Evolutionary conservation across 1,140 invertebrate genomes (phyloP).

Genomic region (Phenacoccus solenopsis): DNA sequence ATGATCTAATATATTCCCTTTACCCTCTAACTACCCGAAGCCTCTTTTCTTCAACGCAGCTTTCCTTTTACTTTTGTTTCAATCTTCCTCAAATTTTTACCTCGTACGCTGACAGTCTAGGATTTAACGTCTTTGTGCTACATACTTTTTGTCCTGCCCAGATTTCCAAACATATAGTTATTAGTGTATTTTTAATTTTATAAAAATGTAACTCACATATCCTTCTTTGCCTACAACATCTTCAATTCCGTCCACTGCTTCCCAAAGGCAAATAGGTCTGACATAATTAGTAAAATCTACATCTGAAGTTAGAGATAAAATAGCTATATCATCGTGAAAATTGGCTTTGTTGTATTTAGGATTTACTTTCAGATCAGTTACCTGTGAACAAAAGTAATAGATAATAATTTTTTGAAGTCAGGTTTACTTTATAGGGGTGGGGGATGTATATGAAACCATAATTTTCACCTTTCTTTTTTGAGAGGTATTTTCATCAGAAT

Average conservation of each 20-base stretch:
- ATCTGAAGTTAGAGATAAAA: conserved; percentile 26
- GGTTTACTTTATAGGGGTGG: too few species aligned
- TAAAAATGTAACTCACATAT: conserved; percentile 27
- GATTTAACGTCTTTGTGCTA: too few species aligned
- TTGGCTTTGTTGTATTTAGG: conserved; percentile 68
- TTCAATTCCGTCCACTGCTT: conserved; percentile 20
- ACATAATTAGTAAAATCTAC: conserved; percentile 28
- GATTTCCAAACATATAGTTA: too few species aligned
- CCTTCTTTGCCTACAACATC: conserved; percentile 28
- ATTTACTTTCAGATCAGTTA: conserved; percentile 36
- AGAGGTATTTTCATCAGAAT: conserved; percentile 28
- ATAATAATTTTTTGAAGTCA: background rate
- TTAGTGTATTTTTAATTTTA: background rate
- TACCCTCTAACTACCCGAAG: too few species aligned
- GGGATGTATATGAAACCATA: background rate
- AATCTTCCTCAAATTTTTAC: too few species aligned
- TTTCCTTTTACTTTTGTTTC: too few species aligned
- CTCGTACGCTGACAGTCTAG: too few species aligned
- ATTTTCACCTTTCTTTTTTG: conserved; percentile 29
- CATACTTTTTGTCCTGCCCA: too few species aligned
- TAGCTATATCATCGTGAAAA: conserved; percentile 42
- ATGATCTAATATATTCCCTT: too few species aligned
- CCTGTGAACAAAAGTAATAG: conserved; percentile 23
- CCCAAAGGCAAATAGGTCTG: conserved; percentile 29
- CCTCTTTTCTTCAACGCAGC: too few species aligned